These are phyloP conservation scores for Bubo bubo DNA, from an alignment of 2,113 vertebrate species.

Conservation along the genomic window DNA sequence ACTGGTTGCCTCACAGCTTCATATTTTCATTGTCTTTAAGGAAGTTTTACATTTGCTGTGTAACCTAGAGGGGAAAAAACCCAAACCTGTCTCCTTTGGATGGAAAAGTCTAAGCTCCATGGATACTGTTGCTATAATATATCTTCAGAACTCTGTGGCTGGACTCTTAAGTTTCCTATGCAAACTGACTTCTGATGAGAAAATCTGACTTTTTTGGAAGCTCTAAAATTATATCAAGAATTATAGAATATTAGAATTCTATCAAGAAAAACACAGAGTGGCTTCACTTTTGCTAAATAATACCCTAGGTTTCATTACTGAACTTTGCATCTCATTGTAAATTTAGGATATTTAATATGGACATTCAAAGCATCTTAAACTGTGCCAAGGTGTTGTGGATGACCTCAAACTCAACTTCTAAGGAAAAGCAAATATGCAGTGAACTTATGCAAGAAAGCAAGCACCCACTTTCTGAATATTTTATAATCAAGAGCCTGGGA, in stretches of 20 bases:
- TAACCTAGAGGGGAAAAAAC: not conserved
- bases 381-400: not conserved
- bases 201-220: not conserved
- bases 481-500: not conserved
- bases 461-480: not conserved
- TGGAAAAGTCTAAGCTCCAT: not conserved
- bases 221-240: not conserved
- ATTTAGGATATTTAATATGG: not conserved
- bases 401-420: not conserved
- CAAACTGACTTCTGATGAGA: not conserved
- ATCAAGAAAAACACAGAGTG: not conserved
- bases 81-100: not conserved
- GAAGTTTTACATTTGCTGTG: not conserved
- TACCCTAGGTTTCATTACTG: not conserved
- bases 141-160: not conserved
- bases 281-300: not conserved
- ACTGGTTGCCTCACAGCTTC: not conserved
- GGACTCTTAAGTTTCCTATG: not conserved
- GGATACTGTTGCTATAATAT: slow-evolving; percentile 26
- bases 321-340: not conserved
- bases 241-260: not conserved
- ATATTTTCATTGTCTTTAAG: not conserved
- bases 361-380: not conserved
- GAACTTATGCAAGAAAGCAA: not conserved
- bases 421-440: not conserved